Base-by-base conservation (phyloP, 2,888 invertebrate genomes). In the Andrena flavipes region DNA sequence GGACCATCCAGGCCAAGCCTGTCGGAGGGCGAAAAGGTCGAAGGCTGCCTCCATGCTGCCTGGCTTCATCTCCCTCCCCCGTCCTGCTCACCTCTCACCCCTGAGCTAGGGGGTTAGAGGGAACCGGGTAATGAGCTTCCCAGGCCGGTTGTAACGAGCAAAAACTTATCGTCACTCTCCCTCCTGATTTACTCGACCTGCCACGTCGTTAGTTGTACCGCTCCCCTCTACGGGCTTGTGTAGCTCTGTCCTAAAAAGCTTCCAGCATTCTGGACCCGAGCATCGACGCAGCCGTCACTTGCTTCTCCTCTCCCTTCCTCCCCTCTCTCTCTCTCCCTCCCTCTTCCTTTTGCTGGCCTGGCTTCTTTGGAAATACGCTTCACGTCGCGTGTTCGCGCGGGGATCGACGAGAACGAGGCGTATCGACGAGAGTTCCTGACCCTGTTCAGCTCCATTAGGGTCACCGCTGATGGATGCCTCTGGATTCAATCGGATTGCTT, bases 91-190 rank as follows among this genome's bases (percentile, higher is more conserved):
- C 80, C 54, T 56, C 70, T 80, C 69, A 64, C 72, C 80, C 83
- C 63, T 68, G 63, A 7, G 62, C 48, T 33, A 72, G 23, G 68
- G 77, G 84, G 81, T 81, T 75, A 72, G 74, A 79, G 81, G 86
- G 81, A 87, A 74, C 75, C 74, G 79, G 84, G 91, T 92, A 92
- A 92, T 92, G 92, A 92, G 92, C 92, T 91, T 92, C 90, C 91
- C 92, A 89, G 88, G 86, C 88, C 90, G 89, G 87, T 89, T 90
- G 91, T 92, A 92, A 92, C 92, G 92, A 92, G 92, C 92, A 92
- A 92, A 92, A 92, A 92, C 92, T 92, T 92, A 92, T 92, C 92
- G 92, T 91, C 92, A 90, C 91, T 89, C 91, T 91, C 89, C 89
- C 90, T 88, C 85, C 91, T 91, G 92, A 92, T 92, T 92, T 91